Evolutionary conservation across 64 coral and sea anemone genomes (phyloP).

Genomic region (Actinia equina): DNA sequence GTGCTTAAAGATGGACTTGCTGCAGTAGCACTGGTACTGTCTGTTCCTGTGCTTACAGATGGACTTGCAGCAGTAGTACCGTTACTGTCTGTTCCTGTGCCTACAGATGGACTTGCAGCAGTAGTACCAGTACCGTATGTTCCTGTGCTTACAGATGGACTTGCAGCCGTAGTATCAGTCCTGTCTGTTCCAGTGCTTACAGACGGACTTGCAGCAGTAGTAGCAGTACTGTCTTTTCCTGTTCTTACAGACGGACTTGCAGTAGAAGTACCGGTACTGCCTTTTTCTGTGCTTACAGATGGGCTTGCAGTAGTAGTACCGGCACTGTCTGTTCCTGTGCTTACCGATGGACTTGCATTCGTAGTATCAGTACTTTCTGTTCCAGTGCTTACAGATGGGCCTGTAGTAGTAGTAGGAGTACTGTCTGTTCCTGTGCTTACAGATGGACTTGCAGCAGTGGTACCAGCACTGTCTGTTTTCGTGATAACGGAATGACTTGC

Average conservation of each 20-base stretch:
- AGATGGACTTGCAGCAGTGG: not conserved
- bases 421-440: not conserved
- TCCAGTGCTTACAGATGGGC: not conserved
- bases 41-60: not conserved
- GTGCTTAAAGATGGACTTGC: not conserved
- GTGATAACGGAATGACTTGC: not conserved
- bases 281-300: not conserved
- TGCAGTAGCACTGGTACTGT: not conserved
- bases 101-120: not conserved
- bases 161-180: not conserved
- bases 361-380: not conserved
- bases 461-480: not conserved
- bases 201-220: not conserved
- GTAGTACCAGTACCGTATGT: not conserved
- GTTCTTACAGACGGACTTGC: not conserved
- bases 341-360: not conserved
- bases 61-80: not conserved
- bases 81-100: not conserved
- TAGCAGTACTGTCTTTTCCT: not conserved
- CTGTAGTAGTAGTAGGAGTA: not conserved
- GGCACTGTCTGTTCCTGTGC: not conserved
- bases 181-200: not conserved
- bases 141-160: not conserved
- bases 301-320: not conserved
- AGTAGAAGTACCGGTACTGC: not conserved